phyloP scores from a whole-genome alignment of 2,113 vertebrate genomes.

The Heterochromis multidens region DNA sequence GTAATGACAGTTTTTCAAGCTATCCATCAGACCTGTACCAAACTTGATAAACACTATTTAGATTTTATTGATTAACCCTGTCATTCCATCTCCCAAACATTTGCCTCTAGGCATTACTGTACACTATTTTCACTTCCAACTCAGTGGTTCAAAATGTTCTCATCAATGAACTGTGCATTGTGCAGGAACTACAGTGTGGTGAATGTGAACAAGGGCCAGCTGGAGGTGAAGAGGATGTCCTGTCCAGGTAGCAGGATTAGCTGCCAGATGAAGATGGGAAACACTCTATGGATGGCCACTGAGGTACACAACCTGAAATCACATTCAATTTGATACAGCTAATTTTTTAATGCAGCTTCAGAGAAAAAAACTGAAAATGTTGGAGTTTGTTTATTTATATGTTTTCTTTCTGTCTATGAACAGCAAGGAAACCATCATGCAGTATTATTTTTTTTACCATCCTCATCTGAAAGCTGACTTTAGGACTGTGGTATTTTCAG shows the following conservation, averaged over 20 bases:
- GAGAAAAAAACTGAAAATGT: not conserved
- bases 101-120: accelerated
- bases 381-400: no score
- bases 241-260: slow-evolving; percentile 87
- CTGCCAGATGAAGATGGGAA: slow-evolving; percentile 89
- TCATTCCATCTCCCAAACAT: not conserved
- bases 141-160: not conserved
- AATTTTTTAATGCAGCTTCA: not conserved
- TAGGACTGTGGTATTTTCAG: not conserved
- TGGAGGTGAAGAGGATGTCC: slow-evolving; percentile 87
- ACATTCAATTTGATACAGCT: no score
- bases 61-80: not conserved
- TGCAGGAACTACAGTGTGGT: slow-evolving; percentile 92
- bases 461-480: not conserved
- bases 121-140: not conserved
- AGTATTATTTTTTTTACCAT: not conserved
- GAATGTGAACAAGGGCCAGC: slow-evolving; percentile 87
- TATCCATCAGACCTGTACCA: not conserved
- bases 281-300: slow-evolving; percentile 88
- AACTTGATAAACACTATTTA: not conserved
- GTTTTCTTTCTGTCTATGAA: not conserved
- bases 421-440: not conserved
- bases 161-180: not conserved
- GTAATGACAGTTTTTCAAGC: not conserved
- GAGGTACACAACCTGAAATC: slow-evolving; percentile 75